Evolutionary conservation across 2,113 vertebrate genomes (phyloP).

Genomic region (Grantiella picta): DNA sequence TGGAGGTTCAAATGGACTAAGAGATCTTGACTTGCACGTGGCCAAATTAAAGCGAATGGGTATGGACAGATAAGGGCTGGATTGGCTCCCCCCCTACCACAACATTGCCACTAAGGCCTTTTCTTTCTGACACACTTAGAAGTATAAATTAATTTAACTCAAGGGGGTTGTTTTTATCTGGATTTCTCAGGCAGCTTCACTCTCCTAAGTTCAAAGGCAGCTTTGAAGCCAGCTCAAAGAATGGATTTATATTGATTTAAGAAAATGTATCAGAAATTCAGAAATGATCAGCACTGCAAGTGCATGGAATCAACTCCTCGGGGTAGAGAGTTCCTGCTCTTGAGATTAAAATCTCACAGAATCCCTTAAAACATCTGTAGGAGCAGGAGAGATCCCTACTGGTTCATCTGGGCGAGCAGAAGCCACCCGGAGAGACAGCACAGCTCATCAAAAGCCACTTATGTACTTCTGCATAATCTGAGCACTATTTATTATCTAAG

Average conservation of each 20-base stretch:
- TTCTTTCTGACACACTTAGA: not conserved
- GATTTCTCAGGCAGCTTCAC: conserved; percentile 24
- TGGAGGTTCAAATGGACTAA: not conserved
- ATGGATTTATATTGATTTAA: conserved; percentile 39
- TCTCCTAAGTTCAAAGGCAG: conserved; percentile 48
- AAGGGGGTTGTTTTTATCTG: conserved; percentile 32
- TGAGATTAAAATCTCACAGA: not conserved
- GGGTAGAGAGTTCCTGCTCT: not conserved
- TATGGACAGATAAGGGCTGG: not conserved
- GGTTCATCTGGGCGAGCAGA: not conserved
- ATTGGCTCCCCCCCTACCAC: not conserved
- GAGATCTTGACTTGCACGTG: not conserved
- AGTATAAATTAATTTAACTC: conserved; percentile 40
- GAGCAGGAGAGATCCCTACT: not conserved
- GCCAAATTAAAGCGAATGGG: not conserved
- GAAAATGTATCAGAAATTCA: not conserved
- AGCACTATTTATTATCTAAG: not conserved
- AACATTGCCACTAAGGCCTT: not conserved
- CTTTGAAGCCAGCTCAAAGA: conserved; percentile 45
- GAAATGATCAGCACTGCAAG: not conserved
- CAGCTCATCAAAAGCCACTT: not conserved
- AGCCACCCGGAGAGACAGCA: not conserved
- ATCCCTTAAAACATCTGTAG: not conserved
- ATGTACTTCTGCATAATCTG: not conserved
- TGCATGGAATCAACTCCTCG: rapidly evolving